Evolutionary conservation across 2,113 vertebrate genomes (phyloP).

Genomic region (Myiozetetes cayanensis): DNA sequence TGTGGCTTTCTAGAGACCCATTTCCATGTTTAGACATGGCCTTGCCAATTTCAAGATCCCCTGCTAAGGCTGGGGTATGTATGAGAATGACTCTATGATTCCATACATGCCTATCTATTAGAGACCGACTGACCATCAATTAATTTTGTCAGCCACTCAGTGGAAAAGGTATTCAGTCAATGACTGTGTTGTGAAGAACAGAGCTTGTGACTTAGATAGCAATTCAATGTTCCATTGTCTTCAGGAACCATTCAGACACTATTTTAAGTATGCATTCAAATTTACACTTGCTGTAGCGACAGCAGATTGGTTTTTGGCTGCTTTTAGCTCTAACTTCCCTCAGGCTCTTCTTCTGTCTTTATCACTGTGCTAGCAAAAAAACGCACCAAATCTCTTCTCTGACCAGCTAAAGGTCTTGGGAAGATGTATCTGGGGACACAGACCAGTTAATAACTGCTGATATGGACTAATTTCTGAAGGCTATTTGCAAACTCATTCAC

Average conservation of each 20-base stretch:
- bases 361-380: neutral
- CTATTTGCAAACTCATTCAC: neutral
- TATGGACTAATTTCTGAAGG: neutral
- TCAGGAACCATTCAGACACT: neutral
- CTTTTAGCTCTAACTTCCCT: neutral
- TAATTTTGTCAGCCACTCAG: neutral
- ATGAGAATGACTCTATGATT: neutral
- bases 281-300: neutral
- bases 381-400: neutral
- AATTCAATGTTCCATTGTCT: neutral
- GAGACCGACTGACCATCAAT: neutral
- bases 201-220: neutral
- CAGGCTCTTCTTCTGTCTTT: neutral
- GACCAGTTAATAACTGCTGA: neutral
- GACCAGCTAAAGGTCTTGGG: neutral
- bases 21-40: neutral
- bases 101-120: neutral
- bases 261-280: slow-evolving; percentile 1
- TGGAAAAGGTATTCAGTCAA: neutral
- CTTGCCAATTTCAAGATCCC: neutral
- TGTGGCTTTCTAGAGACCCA: neutral
- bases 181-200: neutral
- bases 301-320: neutral
- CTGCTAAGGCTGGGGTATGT: neutral
- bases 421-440: neutral